Conservation (phyloP, 2,888 invertebrate species). For the Strigamia transsilvanica region DNA sequence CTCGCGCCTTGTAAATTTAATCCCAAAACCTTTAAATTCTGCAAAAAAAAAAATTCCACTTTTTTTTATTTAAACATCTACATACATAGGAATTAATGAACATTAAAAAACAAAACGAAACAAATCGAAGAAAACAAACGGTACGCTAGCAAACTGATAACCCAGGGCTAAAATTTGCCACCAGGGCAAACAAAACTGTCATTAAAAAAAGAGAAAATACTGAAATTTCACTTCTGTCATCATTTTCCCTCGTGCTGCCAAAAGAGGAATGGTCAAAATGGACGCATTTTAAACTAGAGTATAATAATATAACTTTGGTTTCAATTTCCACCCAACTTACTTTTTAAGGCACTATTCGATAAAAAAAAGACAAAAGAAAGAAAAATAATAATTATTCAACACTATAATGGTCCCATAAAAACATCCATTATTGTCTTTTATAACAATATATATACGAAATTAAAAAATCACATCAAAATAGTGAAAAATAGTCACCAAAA, state of each 20-base stretch:
- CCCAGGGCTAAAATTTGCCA: background rate
- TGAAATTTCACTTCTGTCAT: slow-evolving; percentile 28
- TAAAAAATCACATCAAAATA: background rate
- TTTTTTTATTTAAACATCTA: slow-evolving; percentile 10
- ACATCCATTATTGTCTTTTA: slow-evolving; percentile 6
- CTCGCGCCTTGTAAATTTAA: no score
- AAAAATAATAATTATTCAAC: no score
- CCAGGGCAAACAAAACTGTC: background rate
- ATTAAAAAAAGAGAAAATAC: slow-evolving; percentile 2
- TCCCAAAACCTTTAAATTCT: background rate
- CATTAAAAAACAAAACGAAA: background rate
- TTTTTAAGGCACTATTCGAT: slow-evolving; percentile 15
- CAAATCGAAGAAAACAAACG: background rate
- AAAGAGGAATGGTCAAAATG: background rate
- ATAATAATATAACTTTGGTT: background rate
- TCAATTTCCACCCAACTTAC: slow-evolving; percentile 26
- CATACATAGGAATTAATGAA: background rate
- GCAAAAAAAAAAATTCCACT: slow-evolving; percentile 9
- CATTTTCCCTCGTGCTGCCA: slow-evolving; percentile 18
- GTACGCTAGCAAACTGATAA: no score
- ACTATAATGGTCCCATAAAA: slow-evolving; percentile 31
- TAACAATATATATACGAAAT: background rate
- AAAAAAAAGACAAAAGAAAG: background rate
- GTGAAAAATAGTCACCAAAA: background rate
- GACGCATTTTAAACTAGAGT: background rate